A percentile compares a stretch with the other conserved stretches of the same genome.
Evolutionary conservation across 2,888 invertebrate genomes (phyloP).

Genomic region (Theristus sp.): DNA sequence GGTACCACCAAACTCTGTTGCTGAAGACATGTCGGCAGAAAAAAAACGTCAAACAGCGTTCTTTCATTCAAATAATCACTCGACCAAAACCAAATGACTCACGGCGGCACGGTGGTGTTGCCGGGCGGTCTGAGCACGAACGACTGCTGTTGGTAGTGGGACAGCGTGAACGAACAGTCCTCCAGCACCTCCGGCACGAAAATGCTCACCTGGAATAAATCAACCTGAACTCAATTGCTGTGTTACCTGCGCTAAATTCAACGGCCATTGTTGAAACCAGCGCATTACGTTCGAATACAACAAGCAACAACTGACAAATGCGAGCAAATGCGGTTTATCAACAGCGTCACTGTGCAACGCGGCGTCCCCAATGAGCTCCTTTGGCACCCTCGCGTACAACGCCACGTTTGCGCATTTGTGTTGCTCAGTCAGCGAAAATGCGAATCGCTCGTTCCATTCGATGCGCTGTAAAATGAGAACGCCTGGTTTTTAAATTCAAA

Average conservation of each 20-base stretch:
- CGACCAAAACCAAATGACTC: not conserved
- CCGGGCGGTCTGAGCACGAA: slow-evolving; percentile 63
- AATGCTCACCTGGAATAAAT: slow-evolving; percentile 50
- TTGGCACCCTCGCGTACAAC: slow-evolving; percentile 42
- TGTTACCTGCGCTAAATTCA: no score
- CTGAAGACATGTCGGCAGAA: no score
- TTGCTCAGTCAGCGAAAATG: slow-evolving; percentile 53
- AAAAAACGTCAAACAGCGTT: no score
- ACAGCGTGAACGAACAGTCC: slow-evolving; percentile 61
- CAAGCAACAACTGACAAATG: not conserved
- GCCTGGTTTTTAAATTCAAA: no score
- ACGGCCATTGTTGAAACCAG: no score
- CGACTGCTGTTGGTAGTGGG: slow-evolving; percentile 58
- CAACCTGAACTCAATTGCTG: no score
- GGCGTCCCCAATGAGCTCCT: no score
- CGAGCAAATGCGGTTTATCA: not conserved
- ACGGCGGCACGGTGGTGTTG: slow-evolving; percentile 5
- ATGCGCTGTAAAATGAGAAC: no score
- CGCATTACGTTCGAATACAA: not conserved
- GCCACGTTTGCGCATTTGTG: slow-evolving; percentile 64
- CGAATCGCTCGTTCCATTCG: slow-evolving; percentile 56
- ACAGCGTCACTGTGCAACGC: not conserved
- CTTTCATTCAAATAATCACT: not conserved
- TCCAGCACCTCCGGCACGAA: slow-evolving; percentile 54
- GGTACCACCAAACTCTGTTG: no score